Evolutionary conservation across 2,888 invertebrate genomes (phyloP).

Genomic region (Tachina lurida): DNA sequence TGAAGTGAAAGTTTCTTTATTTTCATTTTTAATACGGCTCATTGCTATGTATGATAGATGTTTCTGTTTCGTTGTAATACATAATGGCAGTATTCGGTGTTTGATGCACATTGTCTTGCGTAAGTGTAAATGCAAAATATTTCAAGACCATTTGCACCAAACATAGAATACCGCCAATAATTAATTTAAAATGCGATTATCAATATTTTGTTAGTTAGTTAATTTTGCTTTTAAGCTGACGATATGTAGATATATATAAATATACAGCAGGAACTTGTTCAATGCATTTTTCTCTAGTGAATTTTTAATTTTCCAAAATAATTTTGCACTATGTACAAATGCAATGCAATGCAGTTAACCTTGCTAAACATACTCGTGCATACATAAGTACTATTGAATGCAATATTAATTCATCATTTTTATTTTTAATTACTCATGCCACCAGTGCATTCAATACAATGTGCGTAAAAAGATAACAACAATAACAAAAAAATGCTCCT

Average conservation of each 20-base stretch:
- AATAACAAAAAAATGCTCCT: slow-evolving; percentile 7
- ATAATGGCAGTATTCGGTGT: no score
- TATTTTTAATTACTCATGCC: slow-evolving; percentile 37
- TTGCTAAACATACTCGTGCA: neutral
- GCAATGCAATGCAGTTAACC: slow-evolving; percentile 29
- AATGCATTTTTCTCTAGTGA: neutral
- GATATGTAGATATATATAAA: neutral
- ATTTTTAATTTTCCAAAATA: slow-evolving; percentile 9
- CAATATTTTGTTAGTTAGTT: no score
- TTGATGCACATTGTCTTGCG: no score
- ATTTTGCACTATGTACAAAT: slow-evolving; percentile 10
- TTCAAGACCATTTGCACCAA: no score
- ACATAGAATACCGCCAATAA: no score
- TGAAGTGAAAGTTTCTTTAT: no score
- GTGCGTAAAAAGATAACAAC: slow-evolving; percentile 6
- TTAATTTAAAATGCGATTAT: no score
- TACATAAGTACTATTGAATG: neutral
- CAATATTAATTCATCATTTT: slow-evolving; percentile 38
- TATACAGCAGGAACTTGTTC: neutral
- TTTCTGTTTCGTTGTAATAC: no score
- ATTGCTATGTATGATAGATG: no score
- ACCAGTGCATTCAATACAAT: slow-evolving; percentile 16
- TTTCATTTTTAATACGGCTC: no score
- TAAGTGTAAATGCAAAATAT: no score
- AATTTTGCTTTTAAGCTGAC: no score